Conservation (phyloP, 1,140 invertebrate genomes). For the Frieseomelitta varia region DNA sequence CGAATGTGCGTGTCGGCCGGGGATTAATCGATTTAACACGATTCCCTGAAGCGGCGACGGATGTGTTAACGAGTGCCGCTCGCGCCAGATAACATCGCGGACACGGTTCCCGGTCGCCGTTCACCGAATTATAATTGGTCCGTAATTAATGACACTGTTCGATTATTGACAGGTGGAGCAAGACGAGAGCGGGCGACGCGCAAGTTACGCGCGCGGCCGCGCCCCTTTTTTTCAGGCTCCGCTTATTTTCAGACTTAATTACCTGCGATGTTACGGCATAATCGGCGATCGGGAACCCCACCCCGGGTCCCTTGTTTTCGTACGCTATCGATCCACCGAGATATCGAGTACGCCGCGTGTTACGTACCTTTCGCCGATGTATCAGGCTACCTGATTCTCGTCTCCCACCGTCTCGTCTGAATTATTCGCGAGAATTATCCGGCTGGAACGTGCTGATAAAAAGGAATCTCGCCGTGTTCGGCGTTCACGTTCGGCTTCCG, state of each 20-base stretch:
- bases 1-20: conserved; percentile 40
- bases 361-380: conserved; percentile 2
- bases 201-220: conserved; percentile 60
- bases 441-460: neutral
- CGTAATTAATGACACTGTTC: conserved; percentile 75
- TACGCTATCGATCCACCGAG: conserved; percentile 40
- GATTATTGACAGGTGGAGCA: conserved; percentile 69
- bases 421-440: conserved; percentile 25
- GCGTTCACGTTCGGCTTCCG: conserved; percentile 23
- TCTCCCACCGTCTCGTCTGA: neutral
- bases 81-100: conserved; percentile 57
- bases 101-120: conserved; percentile 57
- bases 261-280: conserved; percentile 67
- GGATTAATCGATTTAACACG: conserved; percentile 65
- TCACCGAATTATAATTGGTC: conserved; percentile 73
- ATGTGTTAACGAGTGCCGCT: conserved; percentile 61
- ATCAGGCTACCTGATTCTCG: neutral
- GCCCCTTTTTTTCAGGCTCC: conserved; percentile 50
- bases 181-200: conserved; percentile 8
- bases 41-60: conserved; percentile 52
- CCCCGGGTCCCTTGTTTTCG: neutral
- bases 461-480: neutral
- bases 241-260: conserved; percentile 72
- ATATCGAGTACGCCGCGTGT: conserved; percentile 35
- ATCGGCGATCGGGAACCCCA: conserved; percentile 38